Conservation (phyloP, 2,797 vertebrate species). For the Tokudaia muenninki region DNA sequence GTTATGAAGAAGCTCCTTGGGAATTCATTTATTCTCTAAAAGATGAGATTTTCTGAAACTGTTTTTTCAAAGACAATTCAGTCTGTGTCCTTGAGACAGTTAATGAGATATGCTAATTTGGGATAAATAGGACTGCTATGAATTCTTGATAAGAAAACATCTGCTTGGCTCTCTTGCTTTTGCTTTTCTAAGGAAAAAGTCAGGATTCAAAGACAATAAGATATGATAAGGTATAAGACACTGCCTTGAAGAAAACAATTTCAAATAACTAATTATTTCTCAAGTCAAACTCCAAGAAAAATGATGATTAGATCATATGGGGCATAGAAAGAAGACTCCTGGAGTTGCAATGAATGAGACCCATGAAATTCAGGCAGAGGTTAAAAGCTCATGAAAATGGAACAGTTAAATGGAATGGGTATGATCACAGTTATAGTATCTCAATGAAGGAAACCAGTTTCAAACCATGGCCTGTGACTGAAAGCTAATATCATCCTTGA, state of each 20-base stretch:
- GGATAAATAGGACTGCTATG: slow-evolving; percentile 87
- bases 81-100: slow-evolving; percentile 87
- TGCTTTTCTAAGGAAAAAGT: slow-evolving; percentile 80
- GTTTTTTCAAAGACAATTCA: slow-evolving; percentile 86
- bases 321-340: slow-evolving; percentile 40
- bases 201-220: slow-evolving; percentile 77
- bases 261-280: slow-evolving; percentile 79
- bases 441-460: not conserved
- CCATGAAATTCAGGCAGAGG: not conserved
- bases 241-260: slow-evolving; percentile 79
- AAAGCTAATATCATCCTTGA: slow-evolving; percentile 2
- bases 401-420: not conserved
- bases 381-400: slow-evolving; percentile 41
- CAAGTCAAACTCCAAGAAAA: slow-evolving; percentile 76
- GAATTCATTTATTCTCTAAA: slow-evolving; percentile 67
- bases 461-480: not conserved
- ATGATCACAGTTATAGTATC: not conserved
- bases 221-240: slow-evolving; percentile 63
- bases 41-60: slow-evolving; percentile 79
- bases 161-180: slow-evolving; percentile 83
- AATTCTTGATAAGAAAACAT: slow-evolving; percentile 90
- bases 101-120: slow-evolving; percentile 90
- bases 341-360: slow-evolving; percentile 63
- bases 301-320: slow-evolving; percentile 49
- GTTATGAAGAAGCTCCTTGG: slow-evolving; percentile 69